Base-by-base conservation (phyloP, 1,140 invertebrate species). In the Macrobrachium nipponense region DNA sequence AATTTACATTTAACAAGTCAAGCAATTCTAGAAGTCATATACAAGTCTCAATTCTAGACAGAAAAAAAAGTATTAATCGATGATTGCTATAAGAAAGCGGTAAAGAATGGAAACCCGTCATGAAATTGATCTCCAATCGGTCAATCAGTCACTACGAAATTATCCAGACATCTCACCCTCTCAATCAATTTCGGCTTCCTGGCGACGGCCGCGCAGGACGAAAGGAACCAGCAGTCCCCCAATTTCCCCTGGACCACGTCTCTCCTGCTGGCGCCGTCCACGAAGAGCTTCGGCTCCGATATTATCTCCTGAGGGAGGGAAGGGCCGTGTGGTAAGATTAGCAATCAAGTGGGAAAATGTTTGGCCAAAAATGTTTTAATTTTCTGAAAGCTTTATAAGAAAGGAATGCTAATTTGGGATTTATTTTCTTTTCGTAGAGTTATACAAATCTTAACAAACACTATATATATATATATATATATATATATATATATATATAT, bases 241-340 rank as follows among this genome's bases (percentile, higher is more conserved):
- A 94, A 90, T 79, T 91, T 91, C 70, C 94, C 94, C 89, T 94
- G 94, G 27, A 93, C 91, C 1, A 94, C 93, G 91, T 94, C 94
- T 89, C 93, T 93, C 80, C 93, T 89, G 84, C 91, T 92, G 68
- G 92, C 91, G 44, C 93, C 93, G 79, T 92, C 92, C 44, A 93
- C 91, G 86, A 94, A 91, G 62, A 93, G 90, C 87, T 93, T 87
- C 0, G 93, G 93, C 61, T 93, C 90, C 15, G 91, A 90, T 78
- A 91, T 90, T 75, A 94, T 90, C 87, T 94, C 93, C 93, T 94
- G 84, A 5, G 20, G 36, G 18, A 10, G 12, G 14, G 27, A 51
- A 20, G 2, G 18, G 61, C 23, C 2, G 18, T 17, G 14, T 18
- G 27, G 36, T 14, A 17, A 64, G 23, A 36, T 14, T 5, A 44